Conservation (phyloP, 1,140 invertebrate genomes). For the Drosophila leontia region DNA sequence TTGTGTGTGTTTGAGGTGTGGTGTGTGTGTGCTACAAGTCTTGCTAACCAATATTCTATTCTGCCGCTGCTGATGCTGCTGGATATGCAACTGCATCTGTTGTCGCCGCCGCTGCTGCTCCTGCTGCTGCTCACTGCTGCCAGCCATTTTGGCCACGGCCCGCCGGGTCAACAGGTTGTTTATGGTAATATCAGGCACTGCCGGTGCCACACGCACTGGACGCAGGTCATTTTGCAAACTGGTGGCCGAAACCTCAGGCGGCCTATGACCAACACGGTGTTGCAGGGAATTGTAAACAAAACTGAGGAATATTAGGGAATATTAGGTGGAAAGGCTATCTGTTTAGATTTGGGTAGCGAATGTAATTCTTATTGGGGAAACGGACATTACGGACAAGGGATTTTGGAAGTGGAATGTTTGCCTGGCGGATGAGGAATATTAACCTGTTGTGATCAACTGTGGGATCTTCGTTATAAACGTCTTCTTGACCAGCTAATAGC, state of each 20-base stretch:
- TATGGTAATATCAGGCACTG: slow-evolving; percentile 30
- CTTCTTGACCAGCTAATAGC: slow-evolving; percentile 7
- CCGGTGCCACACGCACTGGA: slow-evolving; percentile 59
- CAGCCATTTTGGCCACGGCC: slow-evolving; percentile 46
- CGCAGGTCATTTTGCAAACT: slow-evolving; percentile 73
- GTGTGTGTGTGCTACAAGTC: slow-evolving; percentile 22
- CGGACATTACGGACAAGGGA: slow-evolving; percentile 30
- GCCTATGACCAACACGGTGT: slow-evolving; percentile 53
- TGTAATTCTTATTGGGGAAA: neutral
- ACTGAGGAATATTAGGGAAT: slow-evolving; percentile 38
- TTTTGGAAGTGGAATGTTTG: slow-evolving; percentile 7
- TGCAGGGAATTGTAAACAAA: slow-evolving; percentile 81
- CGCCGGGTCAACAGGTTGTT: slow-evolving; percentile 48
- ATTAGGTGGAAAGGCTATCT: slow-evolving; percentile 15
- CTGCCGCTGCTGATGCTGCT: slow-evolving; percentile 57
- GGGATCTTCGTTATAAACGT: slow-evolving; percentile 16
- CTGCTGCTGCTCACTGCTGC: slow-evolving; percentile 33
- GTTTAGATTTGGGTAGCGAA: neutral
- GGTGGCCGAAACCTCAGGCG: slow-evolving; percentile 57
- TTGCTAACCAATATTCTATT: slow-evolving; percentile 70
- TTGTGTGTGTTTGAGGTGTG: slow-evolving; percentile 1
- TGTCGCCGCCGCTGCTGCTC: slow-evolving; percentile 47
- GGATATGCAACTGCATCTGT: slow-evolving; percentile 48
- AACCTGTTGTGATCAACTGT: slow-evolving; percentile 61
- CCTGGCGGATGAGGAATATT: slow-evolving; percentile 46